Conservation (phyloP, 2,113 vertebrate species). For the Bostrychus sinensis region DNA sequence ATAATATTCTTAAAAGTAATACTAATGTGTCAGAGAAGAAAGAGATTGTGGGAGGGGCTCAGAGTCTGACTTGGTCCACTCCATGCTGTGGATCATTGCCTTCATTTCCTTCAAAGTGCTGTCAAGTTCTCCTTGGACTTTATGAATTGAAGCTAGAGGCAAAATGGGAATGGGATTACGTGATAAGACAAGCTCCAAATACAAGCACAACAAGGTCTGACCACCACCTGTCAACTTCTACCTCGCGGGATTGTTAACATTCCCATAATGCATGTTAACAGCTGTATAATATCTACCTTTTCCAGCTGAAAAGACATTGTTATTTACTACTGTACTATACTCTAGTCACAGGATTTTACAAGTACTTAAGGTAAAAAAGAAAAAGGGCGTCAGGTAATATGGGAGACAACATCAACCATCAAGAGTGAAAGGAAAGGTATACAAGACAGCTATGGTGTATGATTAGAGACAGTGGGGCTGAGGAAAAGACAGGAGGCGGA, state of each 20-base stretch:
- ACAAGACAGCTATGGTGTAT: too few species aligned
- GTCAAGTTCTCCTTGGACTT: constrained; percentile 52
- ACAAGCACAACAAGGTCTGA: constrained; percentile 28
- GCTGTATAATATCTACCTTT: not conserved
- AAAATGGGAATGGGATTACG: constrained; percentile 32
- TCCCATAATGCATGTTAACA: constrained; percentile 11
- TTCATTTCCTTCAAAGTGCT: constrained; percentile 62
- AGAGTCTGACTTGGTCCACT: constrained; percentile 44
- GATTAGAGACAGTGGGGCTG: too few species aligned
- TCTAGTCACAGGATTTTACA: too few species aligned
- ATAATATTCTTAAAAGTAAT: constrained; percentile 15
- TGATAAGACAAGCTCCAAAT: constrained; percentile 36
- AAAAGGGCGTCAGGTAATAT: too few species aligned
- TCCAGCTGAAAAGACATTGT: too few species aligned
- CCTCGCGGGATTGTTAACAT: constrained; percentile 30
- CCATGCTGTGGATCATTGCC: constrained; percentile 35
- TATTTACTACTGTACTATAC: too few species aligned
- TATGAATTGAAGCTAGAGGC: constrained; percentile 37
- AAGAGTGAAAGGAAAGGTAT: too few species aligned
- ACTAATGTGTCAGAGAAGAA: constrained; percentile 47
- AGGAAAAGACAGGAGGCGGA: too few species aligned
- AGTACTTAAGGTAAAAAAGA: too few species aligned
- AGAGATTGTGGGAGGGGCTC: constrained; percentile 27
- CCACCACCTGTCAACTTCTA: constrained; percentile 30
- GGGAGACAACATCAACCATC: too few species aligned